Evolutionary conservation across 2,888 invertebrate species (phyloP).

Genomic region (Diarsia mendica): DNA sequence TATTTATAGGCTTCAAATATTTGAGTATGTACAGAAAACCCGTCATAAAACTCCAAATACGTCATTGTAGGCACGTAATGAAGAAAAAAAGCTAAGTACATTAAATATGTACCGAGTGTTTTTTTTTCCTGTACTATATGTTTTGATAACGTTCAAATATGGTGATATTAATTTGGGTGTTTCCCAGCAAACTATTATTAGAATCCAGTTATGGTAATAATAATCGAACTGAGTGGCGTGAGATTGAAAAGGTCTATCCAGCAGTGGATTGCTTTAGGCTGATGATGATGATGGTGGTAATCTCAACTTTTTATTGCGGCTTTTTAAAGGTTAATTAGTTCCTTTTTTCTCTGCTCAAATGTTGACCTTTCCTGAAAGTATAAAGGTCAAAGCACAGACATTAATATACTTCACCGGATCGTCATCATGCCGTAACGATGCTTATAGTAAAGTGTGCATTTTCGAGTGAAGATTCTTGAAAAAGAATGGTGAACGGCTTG

Average conservation of each 20-base stretch:
- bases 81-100: background rate
- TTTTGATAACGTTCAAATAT: conserved; percentile 31
- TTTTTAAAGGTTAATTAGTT: background rate
- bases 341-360: background rate
- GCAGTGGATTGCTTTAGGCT: too few species aligned
- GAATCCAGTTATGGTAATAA: background rate
- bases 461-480: background rate
- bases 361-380: background rate
- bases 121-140: background rate
- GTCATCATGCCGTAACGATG: conserved; percentile 1
- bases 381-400: background rate
- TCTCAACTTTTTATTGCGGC: background rate
- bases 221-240: too few species aligned
- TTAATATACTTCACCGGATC: background rate
- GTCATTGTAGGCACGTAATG: conserved; percentile 24
- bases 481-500: conserved; percentile 4
- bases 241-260: too few species aligned
- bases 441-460: conserved; percentile 5
- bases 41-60: conserved; percentile 11
- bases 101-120: background rate
- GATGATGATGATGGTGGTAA: background rate
- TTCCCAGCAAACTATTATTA: conserved; percentile 10
- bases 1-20: conserved; percentile 10
- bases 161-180: conserved; percentile 20
- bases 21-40: conserved; percentile 22